These are phyloP conservation scores for Maniola jurtina DNA, from an alignment of 1,140 invertebrate species.

Conservation along the genomic window DNA sequence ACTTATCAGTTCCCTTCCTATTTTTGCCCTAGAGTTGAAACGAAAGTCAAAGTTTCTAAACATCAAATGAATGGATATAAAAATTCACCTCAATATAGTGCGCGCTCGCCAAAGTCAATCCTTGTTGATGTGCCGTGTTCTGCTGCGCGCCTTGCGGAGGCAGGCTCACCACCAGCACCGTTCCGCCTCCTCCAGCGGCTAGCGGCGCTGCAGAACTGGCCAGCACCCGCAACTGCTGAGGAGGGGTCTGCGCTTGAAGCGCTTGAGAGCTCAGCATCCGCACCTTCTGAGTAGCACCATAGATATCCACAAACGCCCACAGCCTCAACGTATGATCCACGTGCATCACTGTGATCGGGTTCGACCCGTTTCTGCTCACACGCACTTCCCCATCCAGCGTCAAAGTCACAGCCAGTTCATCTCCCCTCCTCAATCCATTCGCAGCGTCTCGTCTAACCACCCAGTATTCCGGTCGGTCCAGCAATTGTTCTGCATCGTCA, in stretches of 20 bases:
- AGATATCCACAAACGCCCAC: slow-evolving; percentile 98
- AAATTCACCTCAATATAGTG: slow-evolving; percentile 70
- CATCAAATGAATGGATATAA: background rate
- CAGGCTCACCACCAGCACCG: slow-evolving; percentile 89
- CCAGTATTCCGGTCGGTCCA: slow-evolving; percentile 98
- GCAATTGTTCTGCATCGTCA: slow-evolving; percentile 93
- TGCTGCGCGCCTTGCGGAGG: slow-evolving; percentile 79
- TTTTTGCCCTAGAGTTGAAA: no score
- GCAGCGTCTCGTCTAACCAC: slow-evolving; percentile 96
- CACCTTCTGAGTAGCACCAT: slow-evolving; percentile 94
- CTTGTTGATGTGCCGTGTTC: slow-evolving; percentile 41
- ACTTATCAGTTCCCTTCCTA: no score
- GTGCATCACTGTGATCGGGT: slow-evolving; percentile 92
- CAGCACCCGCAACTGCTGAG: slow-evolving; percentile 59
- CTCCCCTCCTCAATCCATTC: slow-evolving; percentile 88
- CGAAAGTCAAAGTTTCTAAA: no score
- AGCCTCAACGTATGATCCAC: slow-evolving; percentile 93
- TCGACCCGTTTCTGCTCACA: slow-evolving; percentile 92
- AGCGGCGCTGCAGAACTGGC: slow-evolving; percentile 73
- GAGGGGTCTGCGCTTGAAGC: slow-evolving; percentile 48
- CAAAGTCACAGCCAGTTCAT: slow-evolving; percentile 94
- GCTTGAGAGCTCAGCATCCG: slow-evolving; percentile 69
- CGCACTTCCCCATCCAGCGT: slow-evolving; percentile 90
- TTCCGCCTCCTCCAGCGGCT: slow-evolving; percentile 81
- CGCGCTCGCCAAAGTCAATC: slow-evolving; percentile 57